These are phyloP conservation scores for Sciurus vulgaris DNA, from an alignment of 2,797 vertebrate genomes.

Conservation along the genomic window DNA sequence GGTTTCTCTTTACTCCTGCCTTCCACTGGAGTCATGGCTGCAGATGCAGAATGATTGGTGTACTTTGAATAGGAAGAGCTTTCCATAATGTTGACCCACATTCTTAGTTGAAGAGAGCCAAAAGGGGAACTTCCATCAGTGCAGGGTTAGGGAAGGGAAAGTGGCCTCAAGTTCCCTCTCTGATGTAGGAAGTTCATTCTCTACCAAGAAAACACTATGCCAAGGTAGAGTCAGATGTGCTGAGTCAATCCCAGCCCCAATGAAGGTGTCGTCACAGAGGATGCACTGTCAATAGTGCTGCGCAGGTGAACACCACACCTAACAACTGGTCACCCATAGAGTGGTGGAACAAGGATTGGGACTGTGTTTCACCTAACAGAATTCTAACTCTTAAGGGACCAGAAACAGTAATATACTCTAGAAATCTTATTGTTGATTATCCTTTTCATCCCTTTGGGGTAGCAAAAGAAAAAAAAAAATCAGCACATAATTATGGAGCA, in stretches of 20 bases:
- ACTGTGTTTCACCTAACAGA: neutral
- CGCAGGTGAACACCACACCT: neutral
- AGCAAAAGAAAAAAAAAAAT: neutral
- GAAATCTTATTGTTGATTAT: slow-evolving; percentile 18
- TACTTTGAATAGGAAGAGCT: neutral
- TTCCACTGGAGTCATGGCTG: neutral
- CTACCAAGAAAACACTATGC: neutral
- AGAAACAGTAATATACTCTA: neutral
- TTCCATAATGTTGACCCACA: neutral
- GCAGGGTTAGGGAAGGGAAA: neutral
- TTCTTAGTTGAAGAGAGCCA: neutral
- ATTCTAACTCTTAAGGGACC: neutral
- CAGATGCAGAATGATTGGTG: neutral
- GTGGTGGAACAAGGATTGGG: neutral
- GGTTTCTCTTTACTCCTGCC: slow-evolving; percentile 37
- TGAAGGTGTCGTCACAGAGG: no score
- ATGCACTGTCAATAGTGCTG: neutral
- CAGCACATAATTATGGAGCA: neutral
- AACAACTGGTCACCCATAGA: neutral
- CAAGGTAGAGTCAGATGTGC: neutral
- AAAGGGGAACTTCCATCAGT: neutral
- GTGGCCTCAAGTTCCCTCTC: neutral
- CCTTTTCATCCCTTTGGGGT: neutral
- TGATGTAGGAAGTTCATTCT: neutral
- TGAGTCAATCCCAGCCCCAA: neutral